Conservation (phyloP, 2,797 vertebrate genomes). For the Alcedo atthis region DNA sequence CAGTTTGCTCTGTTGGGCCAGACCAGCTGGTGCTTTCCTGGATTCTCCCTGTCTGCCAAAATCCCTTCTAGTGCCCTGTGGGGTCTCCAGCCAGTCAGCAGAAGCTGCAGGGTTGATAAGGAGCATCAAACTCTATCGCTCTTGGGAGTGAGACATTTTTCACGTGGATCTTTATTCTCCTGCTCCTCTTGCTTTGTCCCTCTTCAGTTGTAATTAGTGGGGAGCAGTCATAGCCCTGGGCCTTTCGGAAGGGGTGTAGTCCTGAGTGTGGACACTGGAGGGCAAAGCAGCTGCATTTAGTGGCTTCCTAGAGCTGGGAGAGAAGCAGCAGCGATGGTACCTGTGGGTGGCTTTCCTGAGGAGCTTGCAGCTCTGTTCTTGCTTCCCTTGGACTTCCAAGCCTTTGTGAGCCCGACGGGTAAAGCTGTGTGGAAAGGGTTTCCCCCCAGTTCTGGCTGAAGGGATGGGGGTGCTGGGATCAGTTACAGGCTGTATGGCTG, state of each 20-base stretch:
- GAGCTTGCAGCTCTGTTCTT: background rate
- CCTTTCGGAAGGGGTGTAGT: background rate
- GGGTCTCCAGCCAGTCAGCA: background rate
- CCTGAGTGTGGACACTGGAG: slow-evolving; percentile 26
- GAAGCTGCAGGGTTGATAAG: background rate
- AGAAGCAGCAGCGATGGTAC: background rate
- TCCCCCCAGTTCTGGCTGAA: too few species aligned
- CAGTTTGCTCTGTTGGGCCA: background rate
- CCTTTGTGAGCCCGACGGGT: background rate
- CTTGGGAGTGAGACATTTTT: background rate
- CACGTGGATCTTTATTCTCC: background rate
- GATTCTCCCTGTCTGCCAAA: background rate
- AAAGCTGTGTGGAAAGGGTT: background rate
- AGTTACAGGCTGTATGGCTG: background rate
- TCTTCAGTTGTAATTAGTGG: background rate
- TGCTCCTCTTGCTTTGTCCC: background rate
- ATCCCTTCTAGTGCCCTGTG: background rate
- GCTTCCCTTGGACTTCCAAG: background rate
- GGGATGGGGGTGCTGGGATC: fast-evolving
- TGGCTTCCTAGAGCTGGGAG: background rate
- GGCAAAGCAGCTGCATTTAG: background rate
- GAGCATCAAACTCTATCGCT: background rate
- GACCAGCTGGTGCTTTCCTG: background rate
- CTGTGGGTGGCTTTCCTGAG: background rate
- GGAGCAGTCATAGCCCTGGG: background rate